Percentiles rank a stretch among this genome's conserved stretches.
These are phyloP conservation scores for Oplegnathus fasciatus DNA, from an alignment of 2,113 vertebrate genomes.

Conservation along the genomic window DNA sequence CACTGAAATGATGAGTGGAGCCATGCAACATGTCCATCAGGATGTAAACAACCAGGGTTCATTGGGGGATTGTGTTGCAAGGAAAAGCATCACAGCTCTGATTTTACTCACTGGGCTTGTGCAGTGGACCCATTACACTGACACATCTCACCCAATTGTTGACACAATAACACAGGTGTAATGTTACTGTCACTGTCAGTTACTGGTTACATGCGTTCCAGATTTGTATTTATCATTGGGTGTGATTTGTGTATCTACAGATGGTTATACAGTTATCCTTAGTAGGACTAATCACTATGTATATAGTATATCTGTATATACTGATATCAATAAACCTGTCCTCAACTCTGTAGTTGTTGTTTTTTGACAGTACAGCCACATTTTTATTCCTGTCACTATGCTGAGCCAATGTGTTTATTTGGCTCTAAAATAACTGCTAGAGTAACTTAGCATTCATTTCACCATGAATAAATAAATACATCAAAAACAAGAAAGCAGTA, in stretches of 20 bases:
- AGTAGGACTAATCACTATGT: slow-evolving; percentile 18
- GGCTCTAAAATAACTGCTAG: background rate
- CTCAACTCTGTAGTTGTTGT: background rate
- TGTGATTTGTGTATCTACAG: slow-evolving; percentile 14
- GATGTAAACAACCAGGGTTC: background rate
- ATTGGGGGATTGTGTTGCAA: background rate
- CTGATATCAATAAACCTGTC: slow-evolving; percentile 51
- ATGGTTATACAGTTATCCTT: slow-evolving; percentile 7
- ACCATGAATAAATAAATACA: background rate
- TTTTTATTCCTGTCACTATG: background rate
- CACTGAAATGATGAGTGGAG: background rate
- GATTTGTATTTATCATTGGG: background rate
- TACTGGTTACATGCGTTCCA: background rate
- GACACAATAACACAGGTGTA: background rate
- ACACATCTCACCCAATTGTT: slow-evolving; percentile 29
- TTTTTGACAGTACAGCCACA: background rate
- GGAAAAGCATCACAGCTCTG: background rate
- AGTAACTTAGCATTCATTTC: background rate
- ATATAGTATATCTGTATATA: slow-evolving; percentile 22
- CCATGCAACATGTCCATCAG: background rate
- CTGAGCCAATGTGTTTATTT: background rate
- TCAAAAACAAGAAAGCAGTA: background rate
- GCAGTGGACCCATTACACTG: background rate
- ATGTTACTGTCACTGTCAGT: background rate
- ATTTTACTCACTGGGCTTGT: slow-evolving; percentile 3